Base-by-base conservation (phyloP, 2,113 vertebrate genomes). In the Epinephelus cyanopodus region DNA sequence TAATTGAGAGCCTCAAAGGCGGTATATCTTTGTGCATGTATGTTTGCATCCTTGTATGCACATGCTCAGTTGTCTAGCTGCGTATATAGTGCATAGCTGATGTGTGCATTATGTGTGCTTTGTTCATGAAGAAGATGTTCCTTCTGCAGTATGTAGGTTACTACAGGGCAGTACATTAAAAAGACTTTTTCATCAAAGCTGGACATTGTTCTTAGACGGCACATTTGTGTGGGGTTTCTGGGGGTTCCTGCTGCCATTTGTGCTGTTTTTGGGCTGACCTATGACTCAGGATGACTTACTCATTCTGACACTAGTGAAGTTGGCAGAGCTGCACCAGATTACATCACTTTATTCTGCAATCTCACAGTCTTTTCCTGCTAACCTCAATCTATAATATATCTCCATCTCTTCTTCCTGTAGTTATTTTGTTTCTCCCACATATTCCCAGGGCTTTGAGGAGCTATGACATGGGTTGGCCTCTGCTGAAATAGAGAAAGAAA, bases 1-100 rank as follows among this genome's bases (percentile, higher is more conserved):
- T 91, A 91, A 94, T 92, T 88, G 81, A 91, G 52, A 81, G 3
- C 27, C 53, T 18, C 12, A 15, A 62, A 84, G 64, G 47, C 56
- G 74, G 33, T 10, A 19, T 74, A 47, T 87, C 27, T n/a, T 17
- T 82, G 58, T 63, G 52, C 70, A 64, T 81, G 74, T 71, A 68
- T 72, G 42, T 74, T 77, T 82, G 47, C 54, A 64, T 72, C 56
- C 74, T 81, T 81, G 79, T 66, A 77, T 69, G 67, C 72, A 65
- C 52, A 33, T 23, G 72, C 70, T 80, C 58, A 69, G 65, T 54
- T 63, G 74, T 66, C 39, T 85, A 5, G 53, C 69, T 33, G 6
- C 65, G 37, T 69, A 56, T n/a, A 18, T 25, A 39, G 14, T 56
- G 67, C 56, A 62, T 50, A 39, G 52, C 54, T 53, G 25, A 71